Conservation (phyloP, 2,888 invertebrate species). For the Adineta ricciae region DNA sequence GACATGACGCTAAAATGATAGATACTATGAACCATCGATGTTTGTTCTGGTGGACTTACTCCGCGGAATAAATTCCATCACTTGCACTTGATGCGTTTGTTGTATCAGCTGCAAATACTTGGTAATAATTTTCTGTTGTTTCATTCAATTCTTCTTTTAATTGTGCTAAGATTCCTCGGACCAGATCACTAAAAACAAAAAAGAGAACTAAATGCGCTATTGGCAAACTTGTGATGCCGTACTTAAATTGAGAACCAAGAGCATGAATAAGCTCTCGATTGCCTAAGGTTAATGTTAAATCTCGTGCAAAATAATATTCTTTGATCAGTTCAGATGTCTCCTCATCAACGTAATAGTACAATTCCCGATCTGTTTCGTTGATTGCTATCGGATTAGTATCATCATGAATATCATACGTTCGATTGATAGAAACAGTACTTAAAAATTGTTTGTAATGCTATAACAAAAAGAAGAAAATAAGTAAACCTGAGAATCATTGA, state of each 20-base stretch:
- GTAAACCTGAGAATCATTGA: not conserved
- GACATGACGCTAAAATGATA: not conserved
- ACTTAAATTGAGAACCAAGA: not conserved
- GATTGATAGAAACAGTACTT: not conserved
- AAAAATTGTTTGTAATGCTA: slow-evolving; percentile 17
- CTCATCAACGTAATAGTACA: slow-evolving; percentile 10
- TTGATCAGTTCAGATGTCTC: slow-evolving; percentile 2
- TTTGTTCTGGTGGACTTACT: not conserved
- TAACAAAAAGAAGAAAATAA: not conserved
- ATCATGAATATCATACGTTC: not conserved
- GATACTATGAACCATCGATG: no score
- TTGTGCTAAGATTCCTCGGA: not conserved
- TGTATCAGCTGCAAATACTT: not conserved
- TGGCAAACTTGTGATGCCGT: not conserved
- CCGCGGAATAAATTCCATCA: not conserved
- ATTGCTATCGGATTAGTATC: not conserved
- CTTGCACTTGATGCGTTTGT: not conserved
- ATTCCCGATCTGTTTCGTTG: not conserved
- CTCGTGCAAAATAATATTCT: slow-evolving; percentile 20
- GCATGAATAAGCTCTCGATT: not conserved
- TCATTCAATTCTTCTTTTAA: slow-evolving; percentile 17
- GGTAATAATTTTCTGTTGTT: slow-evolving; percentile 2
- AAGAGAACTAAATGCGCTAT: not conserved
- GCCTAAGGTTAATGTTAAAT: slow-evolving; percentile 15
- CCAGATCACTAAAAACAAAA: not conserved